These are phyloP conservation scores for Cygnus olor DNA, from an alignment of 2,797 vertebrate species.

Conservation along the genomic window DNA sequence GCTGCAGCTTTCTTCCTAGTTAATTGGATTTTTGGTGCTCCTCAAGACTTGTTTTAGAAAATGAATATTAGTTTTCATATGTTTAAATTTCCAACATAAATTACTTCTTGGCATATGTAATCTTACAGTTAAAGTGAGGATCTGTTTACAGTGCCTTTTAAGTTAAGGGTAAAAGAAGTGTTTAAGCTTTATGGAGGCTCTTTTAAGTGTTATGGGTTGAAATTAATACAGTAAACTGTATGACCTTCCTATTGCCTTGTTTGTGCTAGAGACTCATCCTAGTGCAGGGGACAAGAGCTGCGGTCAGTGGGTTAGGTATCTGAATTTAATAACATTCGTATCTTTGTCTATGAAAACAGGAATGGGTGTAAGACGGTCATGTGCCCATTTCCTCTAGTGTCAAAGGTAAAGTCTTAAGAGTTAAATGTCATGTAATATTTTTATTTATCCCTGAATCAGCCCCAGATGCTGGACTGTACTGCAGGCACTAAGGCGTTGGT, in stretches of 20 bases:
- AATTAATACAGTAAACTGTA: not conserved
- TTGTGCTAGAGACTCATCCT: not conserved
- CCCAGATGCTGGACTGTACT: fast-evolving
- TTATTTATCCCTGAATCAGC: fast-evolving
- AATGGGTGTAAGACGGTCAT: not conserved
- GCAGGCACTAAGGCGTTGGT: fast-evolving
- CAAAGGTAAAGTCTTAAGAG: not conserved
- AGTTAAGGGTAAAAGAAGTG: not conserved
- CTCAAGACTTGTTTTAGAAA: not conserved
- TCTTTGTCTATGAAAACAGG: not conserved
- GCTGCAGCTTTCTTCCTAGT: not conserved
- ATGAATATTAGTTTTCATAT: not conserved
- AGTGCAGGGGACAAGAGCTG: not conserved
- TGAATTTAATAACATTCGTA: not conserved
- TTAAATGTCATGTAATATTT: not conserved
- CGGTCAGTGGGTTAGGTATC: not conserved
- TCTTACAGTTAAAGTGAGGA: not conserved
- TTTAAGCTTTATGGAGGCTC: not conserved
- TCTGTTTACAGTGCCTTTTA: not conserved
- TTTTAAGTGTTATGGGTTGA: not conserved
- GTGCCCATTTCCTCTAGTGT: not conserved
- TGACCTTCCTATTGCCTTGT: not conserved
- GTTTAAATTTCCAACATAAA: not conserved
- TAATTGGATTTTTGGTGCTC: not conserved
- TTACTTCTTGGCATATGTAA: not conserved